These are phyloP conservation scores for Tetramorium simillimum DNA, from an alignment of 1,140 invertebrate genomes.

Conservation along the genomic window DNA sequence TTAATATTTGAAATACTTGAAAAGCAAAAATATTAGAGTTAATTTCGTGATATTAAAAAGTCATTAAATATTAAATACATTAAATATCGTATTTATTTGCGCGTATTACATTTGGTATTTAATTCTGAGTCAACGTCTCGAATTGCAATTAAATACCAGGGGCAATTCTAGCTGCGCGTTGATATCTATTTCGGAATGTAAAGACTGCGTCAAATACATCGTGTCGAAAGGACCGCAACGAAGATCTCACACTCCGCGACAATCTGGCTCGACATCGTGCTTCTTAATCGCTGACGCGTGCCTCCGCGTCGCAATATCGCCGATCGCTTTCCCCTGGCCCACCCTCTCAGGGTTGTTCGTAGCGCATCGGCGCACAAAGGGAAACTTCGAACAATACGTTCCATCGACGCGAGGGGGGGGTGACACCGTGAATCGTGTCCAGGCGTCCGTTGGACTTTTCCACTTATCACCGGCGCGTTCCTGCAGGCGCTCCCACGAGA, in stretches of 20 bases:
- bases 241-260: background rate
- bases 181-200: background rate
- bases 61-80: too few species aligned
- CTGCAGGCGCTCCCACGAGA: conserved; percentile 8
- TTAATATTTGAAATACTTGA: background rate
- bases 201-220: background rate
- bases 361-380: background rate
- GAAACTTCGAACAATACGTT: conserved; percentile 26
- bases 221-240: background rate
- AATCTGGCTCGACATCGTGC: background rate
- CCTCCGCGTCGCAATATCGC: conserved; percentile 35
- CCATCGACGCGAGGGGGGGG: background rate
- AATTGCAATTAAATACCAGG: background rate
- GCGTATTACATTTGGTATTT: background rate
- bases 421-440: conserved; percentile 12
- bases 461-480: conserved; percentile 13
- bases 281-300: conserved; percentile 56
- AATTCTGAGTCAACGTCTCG: background rate
- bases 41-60: background rate
- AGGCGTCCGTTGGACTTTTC: conserved; percentile 44
- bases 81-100: background rate
- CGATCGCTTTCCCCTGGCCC: background rate
- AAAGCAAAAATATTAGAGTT: background rate
- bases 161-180: background rate
- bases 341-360: background rate